phyloP scores from a whole-genome alignment of 2,888 invertebrate species.

The Leucoptera coffeella region DNA sequence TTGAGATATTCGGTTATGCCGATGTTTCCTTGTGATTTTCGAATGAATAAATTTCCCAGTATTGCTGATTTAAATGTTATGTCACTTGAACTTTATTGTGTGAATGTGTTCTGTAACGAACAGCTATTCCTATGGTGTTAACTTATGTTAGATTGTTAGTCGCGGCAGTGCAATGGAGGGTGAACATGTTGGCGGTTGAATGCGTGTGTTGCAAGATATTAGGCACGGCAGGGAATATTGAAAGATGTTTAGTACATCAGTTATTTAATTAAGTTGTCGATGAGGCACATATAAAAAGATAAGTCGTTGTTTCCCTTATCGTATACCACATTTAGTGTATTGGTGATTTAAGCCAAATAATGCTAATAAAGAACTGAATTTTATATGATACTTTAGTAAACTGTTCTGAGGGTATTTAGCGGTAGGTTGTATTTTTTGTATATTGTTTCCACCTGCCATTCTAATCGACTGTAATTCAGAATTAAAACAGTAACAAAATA shows the following conservation, averaged over 20 bases:
- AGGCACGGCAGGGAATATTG: slow-evolving; percentile 42
- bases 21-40: too few species aligned
- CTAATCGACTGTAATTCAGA: too few species aligned
- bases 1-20: too few species aligned
- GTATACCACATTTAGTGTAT: slow-evolving; percentile 45
- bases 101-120: too few species aligned
- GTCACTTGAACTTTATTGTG: too few species aligned
- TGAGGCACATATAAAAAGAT: slow-evolving; percentile 32
- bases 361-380: slow-evolving; percentile 54
- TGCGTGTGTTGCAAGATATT: slow-evolving; percentile 23
- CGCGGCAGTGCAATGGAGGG: slow-evolving; percentile 10
- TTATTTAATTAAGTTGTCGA: slow-evolving; percentile 28
- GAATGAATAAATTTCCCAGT: too few species aligned
- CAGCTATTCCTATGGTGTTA: too few species aligned
- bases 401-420: slow-evolving; percentile 51
- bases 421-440: too few species aligned
- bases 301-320: too few species aligned
- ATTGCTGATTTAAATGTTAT: too few species aligned
- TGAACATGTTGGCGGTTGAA: slow-evolving; percentile 15
- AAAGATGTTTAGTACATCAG: slow-evolving; percentile 13
- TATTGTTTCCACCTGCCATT: too few species aligned
- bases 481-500: too few species aligned
- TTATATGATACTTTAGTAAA: slow-evolving; percentile 48
- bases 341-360: slow-evolving; percentile 54
- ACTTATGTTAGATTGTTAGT: neutral